A percentile compares a stretch with the other conserved stretches of the same genome.
Conservation (phyloP, 2,113 vertebrate species). For the Barbus barbus region DNA sequence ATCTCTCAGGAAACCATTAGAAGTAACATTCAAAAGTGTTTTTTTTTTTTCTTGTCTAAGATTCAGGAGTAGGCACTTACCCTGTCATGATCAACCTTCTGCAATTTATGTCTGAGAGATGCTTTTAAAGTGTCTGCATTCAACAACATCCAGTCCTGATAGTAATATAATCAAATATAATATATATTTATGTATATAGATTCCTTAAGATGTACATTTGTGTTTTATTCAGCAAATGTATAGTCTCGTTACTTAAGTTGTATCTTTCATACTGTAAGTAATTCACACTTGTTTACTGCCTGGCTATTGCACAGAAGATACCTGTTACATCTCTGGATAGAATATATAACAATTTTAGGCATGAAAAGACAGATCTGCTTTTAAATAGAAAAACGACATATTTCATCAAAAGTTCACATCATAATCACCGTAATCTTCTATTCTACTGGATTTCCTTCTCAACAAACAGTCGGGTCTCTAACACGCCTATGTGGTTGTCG, state of each 20-base stretch:
- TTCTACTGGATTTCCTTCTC: conserved; percentile 90
- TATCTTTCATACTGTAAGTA: conserved; percentile 65
- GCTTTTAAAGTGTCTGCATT: conserved; percentile 28
- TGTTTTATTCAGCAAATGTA: conserved; percentile 74
- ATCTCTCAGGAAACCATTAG: conserved; percentile 36
- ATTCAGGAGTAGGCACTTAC: conserved; percentile 82
- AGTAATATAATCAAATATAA: conserved; percentile 39
- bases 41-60: conserved; percentile 49
- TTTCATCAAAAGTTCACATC: conserved; percentile 94
- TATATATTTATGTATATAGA: conserved; percentile 36
- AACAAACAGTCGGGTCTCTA: conserved; percentile 89
- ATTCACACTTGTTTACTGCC: conserved; percentile 74
- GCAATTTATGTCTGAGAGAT: conserved; percentile 53
- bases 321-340: conserved; percentile 77
- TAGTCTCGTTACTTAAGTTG: conserved; percentile 70
- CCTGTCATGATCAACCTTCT: conserved; percentile 68
- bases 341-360: conserved; percentile 79
- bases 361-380: conserved; percentile 85
- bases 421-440: conserved; percentile 92
- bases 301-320: conserved; percentile 72
- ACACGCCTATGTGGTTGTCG: conserved; percentile 89
- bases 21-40: conserved; percentile 37
- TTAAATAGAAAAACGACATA: conserved; percentile 95
- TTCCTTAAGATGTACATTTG: conserved; percentile 56
- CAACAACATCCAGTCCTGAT: conserved; percentile 43